These are phyloP conservation scores for Pogonocherus hispidulus DNA, from an alignment of 2,888 invertebrate species.

Conservation along the genomic window DNA sequence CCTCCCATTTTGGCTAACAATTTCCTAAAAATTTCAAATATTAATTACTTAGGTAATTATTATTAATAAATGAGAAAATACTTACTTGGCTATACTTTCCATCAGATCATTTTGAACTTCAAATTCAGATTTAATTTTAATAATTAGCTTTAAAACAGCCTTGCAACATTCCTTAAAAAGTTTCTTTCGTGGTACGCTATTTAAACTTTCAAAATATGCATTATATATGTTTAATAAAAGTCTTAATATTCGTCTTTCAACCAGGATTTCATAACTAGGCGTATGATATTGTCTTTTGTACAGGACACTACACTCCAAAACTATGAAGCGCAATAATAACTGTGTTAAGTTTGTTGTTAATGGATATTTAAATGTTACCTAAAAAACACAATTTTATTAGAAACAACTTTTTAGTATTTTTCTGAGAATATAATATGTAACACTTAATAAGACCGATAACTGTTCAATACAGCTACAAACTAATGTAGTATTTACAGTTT, in stretches of 20 bases:
- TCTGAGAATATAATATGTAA: too few species aligned
- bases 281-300: conserved; percentile 38
- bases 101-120: conserved; percentile 43
- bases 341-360: conserved; percentile 46
- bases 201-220: conserved; percentile 41
- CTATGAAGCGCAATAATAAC: conserved; percentile 55
- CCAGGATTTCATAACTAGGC: conserved; percentile 34
- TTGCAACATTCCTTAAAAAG: conserved; percentile 40
- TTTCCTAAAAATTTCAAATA: conserved; percentile 36
- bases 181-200: conserved; percentile 32
- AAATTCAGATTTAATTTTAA: conserved; percentile 40
- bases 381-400: too few species aligned
- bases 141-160: conserved; percentile 45
- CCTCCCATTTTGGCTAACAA: conserved; percentile 44
- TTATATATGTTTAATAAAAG: conserved; percentile 42
- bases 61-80: conserved; percentile 14
- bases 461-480: too few species aligned
- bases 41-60: background rate
- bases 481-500: too few species aligned
- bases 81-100: conserved; percentile 49
- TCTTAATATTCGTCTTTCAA: conserved; percentile 41
- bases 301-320: conserved; percentile 56
- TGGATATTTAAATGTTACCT: conserved; percentile 50
- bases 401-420: too few species aligned
- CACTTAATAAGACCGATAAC: too few species aligned